phyloP scores from a whole-genome alignment of 2,888 invertebrate genomes.

The Sclerodermus sp. region DNA sequence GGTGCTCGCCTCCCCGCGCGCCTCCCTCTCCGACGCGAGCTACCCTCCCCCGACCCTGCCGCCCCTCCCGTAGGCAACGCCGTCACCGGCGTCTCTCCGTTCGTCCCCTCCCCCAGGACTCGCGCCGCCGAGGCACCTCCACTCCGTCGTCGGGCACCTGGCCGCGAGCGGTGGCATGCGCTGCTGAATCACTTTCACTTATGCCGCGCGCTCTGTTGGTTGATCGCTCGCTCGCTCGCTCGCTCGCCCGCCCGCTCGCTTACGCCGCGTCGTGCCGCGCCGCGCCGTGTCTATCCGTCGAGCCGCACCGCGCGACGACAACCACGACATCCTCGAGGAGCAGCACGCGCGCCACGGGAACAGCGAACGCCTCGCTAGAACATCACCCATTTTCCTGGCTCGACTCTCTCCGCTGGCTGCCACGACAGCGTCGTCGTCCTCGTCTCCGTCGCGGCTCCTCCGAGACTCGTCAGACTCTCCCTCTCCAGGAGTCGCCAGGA shows the following conservation, averaged over 20 bases:
- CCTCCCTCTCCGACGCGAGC: conserved; percentile 7
- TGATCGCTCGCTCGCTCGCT: conserved; percentile 5
- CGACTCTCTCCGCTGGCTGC: no score
- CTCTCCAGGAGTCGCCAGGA: no score
- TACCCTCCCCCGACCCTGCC: conserved; percentile 5
- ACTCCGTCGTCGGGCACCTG: conserved; percentile 41
- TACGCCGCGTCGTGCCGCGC: conserved; percentile 13
- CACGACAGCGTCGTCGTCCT: no score
- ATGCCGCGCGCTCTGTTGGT: conserved; percentile 49
- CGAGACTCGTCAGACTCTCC: no score
- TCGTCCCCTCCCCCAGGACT: neutral
- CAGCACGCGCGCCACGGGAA: no score
- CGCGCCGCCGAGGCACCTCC: conserved; percentile 25
- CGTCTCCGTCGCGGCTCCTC: no score
- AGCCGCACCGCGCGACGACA: no score
- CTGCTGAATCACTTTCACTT: conserved; percentile 56
- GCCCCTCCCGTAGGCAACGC: conserved; percentile 1
- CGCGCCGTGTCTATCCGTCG: conserved; percentile 2
- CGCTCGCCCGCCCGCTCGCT: neutral
- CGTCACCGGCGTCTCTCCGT: neutral
- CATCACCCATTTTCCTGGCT: no score
- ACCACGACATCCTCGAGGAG: no score
- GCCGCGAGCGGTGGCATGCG: conserved; percentile 49
- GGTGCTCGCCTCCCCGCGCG: conserved; percentile 9
- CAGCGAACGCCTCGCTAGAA: no score